Evolutionary conservation across 2,888 invertebrate genomes (phyloP).

Genomic region (Clostera curtula): DNA sequence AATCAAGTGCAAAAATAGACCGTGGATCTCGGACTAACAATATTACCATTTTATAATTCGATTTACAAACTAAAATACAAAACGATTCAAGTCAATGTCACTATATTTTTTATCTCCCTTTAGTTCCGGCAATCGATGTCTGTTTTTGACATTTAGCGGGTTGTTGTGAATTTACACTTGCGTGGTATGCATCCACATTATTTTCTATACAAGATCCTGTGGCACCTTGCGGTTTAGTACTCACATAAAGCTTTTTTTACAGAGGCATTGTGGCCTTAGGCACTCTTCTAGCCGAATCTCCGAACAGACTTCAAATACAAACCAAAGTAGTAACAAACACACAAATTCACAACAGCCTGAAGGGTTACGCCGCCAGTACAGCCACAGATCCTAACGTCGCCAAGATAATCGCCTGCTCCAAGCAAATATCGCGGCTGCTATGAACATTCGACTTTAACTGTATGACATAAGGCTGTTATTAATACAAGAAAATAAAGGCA

Average conservation of each 20-base stretch:
- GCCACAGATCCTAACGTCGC: constrained; percentile 39
- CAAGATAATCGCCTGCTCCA: constrained; percentile 54
- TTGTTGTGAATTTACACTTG: no score
- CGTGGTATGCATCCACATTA: no score
- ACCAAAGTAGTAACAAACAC: constrained; percentile 50
- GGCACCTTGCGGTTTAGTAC: no score
- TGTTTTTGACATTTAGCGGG: no score
- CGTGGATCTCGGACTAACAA: no score
- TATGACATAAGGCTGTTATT: constrained; percentile 27
- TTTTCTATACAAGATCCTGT: no score
- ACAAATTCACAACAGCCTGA: constrained; percentile 51
- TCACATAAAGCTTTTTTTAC: constrained; percentile 30
- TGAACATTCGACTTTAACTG: constrained; percentile 27
- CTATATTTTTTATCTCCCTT: no score
- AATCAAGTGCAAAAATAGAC: no score
- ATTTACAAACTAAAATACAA: no score
- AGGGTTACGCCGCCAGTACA: constrained; percentile 40
- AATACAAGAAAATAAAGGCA: constrained; percentile 22
- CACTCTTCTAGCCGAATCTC: constrained; percentile 76
- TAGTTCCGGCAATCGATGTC: no score
- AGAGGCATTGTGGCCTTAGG: constrained; percentile 86
- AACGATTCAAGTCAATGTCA: no score
- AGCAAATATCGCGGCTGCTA: constrained; percentile 59
- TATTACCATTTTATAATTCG: no score
- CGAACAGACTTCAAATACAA: constrained; percentile 52